Evolutionary conservation across 2,888 invertebrate genomes (phyloP).

Genomic region (Galeopsomyia nigrocyanea): DNA sequence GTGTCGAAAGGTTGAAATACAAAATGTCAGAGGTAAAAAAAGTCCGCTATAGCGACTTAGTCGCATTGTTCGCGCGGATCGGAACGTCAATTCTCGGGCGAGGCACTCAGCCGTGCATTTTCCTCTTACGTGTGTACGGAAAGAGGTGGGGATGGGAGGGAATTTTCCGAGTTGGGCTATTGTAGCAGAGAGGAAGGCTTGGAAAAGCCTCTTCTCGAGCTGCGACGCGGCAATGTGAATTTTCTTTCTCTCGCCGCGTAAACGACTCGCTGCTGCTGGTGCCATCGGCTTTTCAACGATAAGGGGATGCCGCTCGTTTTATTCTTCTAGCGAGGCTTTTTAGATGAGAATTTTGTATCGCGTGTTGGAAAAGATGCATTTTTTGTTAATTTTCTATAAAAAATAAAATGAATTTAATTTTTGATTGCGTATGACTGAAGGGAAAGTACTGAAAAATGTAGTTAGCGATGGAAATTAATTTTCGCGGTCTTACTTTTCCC

Average conservation of each 20-base stretch:
- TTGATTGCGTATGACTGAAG: conserved; percentile 14
- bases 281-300: too few relatives aligned
- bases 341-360: too few relatives aligned
- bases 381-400: too few relatives aligned
- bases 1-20: conserved; percentile 8
- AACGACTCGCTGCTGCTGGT: conserved; percentile 4
- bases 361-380: too few relatives aligned
- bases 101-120: too few relatives aligned
- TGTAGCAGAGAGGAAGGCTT: background rate
- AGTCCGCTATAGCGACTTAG: background rate
- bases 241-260: background rate
- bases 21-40: conserved; percentile 13
- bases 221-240: conserved; percentile 12
- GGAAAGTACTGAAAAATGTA: conserved; percentile 20
- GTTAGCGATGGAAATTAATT: conserved; percentile 37
- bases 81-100: too few relatives aligned
- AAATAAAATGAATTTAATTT: background rate
- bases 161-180: conserved; percentile 12
- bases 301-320: background rate
- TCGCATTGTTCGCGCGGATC: too few relatives aligned
- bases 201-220: conserved; percentile 7
- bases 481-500: background rate
- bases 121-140: too few relatives aligned
- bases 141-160: background rate
- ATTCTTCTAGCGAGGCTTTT: too few relatives aligned